Evolutionary conservation across 2,888 invertebrate species (phyloP).

Genomic region (Campaea margaritaria): DNA sequence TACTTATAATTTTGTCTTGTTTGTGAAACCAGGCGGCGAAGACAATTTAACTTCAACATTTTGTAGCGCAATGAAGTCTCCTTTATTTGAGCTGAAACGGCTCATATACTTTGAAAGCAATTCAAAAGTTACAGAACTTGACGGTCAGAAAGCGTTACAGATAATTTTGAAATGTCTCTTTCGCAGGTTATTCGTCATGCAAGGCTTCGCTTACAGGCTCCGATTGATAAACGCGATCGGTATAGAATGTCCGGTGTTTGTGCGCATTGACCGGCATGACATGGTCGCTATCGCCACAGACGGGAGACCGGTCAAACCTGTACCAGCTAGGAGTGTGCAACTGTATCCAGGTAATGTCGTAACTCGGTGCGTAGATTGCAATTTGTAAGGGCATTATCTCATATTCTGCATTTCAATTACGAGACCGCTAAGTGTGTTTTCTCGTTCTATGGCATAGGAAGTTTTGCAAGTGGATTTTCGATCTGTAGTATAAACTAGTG

Average conservation of each 20-base stretch:
- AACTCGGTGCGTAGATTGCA: slow-evolving; percentile 1
- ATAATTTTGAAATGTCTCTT: neutral
- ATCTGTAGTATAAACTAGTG: too few relatives aligned
- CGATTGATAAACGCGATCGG: slow-evolving; percentile 84
- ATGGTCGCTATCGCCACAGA: slow-evolving; percentile 82
- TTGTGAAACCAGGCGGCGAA: too few relatives aligned
- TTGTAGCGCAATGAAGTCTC: too few relatives aligned
- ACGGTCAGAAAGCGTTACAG: neutral
- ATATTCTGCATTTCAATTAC: neutral
- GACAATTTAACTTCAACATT: too few relatives aligned
- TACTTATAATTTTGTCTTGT: too few relatives aligned
- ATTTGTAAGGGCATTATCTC: neutral
- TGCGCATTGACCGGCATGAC: slow-evolving; percentile 80
- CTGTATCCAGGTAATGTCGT: slow-evolving; percentile 77
- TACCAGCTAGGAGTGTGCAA: slow-evolving; percentile 64
- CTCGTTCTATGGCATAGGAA: too few relatives aligned
- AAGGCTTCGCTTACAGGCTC: slow-evolving; percentile 80
- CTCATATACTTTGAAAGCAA: too few relatives aligned
- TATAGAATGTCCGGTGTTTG: slow-evolving; percentile 77
- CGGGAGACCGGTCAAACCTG: slow-evolving; percentile 79
- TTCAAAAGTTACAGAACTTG: too few relatives aligned
- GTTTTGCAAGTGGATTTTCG: too few relatives aligned
- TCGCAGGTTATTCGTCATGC: slow-evolving; percentile 73
- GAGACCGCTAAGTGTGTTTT: too few relatives aligned
- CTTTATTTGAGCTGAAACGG: too few relatives aligned